Conservation (phyloP, 1,140 invertebrate species). For the Drusus annulatus region DNA sequence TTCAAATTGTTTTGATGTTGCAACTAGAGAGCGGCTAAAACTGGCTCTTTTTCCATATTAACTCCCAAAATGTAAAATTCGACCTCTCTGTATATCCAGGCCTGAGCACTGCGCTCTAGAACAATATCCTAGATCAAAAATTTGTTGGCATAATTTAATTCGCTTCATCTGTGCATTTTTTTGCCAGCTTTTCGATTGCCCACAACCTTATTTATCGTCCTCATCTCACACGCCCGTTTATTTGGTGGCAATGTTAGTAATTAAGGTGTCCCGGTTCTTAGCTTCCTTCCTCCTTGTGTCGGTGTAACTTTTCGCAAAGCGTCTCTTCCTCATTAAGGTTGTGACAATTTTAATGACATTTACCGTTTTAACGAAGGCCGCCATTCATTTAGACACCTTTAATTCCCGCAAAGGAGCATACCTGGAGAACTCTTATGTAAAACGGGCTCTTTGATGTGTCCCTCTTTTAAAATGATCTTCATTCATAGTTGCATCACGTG, state of each 20-base stretch:
- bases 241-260: neutral
- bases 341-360: constrained; percentile 18
- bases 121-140: too few species aligned
- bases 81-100: too few species aligned
- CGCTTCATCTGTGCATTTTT: too few species aligned
- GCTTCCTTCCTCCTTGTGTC: neutral
- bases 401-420: neutral
- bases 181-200: neutral
- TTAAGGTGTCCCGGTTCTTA: neutral
- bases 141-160: too few species aligned
- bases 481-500: neutral
- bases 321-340: neutral
- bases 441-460: neutral
- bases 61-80: too few species aligned
- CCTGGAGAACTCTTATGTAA: neutral
- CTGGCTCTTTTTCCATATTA: too few species aligned
- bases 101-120: too few species aligned
- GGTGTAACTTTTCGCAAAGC: neutral
- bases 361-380: constrained; percentile 11
- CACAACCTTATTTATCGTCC: neutral
- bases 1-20: too few species aligned
- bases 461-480: neutral
- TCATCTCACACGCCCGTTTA: neutral
- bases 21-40: too few species aligned
- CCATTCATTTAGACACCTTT: constrained; percentile 9